These are phyloP conservation scores for Sebastes iracundus DNA, from an alignment of 2,797 vertebrate genomes.

Conservation along the genomic window DNA sequence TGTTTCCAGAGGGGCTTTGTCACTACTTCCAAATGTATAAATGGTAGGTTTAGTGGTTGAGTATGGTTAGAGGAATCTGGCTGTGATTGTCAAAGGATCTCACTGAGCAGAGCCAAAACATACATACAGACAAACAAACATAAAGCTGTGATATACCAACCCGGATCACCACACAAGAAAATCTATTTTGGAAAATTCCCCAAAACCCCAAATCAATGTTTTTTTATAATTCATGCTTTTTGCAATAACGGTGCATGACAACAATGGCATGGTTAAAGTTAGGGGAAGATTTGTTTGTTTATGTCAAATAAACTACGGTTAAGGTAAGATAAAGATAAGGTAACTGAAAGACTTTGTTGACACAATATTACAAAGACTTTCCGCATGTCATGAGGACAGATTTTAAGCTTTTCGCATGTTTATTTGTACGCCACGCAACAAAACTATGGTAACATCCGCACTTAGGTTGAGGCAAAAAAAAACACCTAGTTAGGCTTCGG, in stretches of 20 bases:
- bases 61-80: not conserved
- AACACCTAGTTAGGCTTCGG: accelerated
- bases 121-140: not conserved
- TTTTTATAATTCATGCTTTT: not conserved
- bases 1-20: conserved; percentile 14
- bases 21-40: not conserved
- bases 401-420: no score
- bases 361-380: no score
- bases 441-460: not conserved
- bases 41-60: not conserved
- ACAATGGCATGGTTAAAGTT: not conserved
- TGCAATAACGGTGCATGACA: not conserved
- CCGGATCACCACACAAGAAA: not conserved
- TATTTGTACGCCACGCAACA: no score
- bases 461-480: accelerated
- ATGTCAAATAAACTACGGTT: not conserved
- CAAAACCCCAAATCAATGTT: not conserved
- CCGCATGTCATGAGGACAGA: no score
- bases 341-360: not conserved
- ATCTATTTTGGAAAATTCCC: not conserved
- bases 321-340: not conserved
- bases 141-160: not conserved
- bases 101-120: not conserved
- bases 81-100: not conserved
- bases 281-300: no score